Conservation (phyloP, 2,797 vertebrate species). For the Enteromius treurensis region DNA sequence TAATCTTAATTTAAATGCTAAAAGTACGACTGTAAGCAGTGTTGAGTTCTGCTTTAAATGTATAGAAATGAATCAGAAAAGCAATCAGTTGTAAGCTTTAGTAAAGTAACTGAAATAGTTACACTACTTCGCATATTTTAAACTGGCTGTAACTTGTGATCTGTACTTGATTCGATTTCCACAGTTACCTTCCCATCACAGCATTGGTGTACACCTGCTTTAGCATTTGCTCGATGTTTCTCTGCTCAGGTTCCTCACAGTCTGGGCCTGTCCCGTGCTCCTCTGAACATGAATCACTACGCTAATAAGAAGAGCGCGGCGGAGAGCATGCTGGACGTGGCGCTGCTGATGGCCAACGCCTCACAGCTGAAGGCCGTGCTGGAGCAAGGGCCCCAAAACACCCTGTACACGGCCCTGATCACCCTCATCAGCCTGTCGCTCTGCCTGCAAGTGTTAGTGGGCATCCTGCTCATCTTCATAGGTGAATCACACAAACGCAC, state of each 20-base stretch:
- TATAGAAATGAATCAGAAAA: too few species aligned
- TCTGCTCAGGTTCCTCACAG: not conserved
- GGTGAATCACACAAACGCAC: slow-evolving; percentile 73
- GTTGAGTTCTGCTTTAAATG: too few species aligned
- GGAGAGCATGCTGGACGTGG: slow-evolving; percentile 95
- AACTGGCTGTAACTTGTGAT: too few species aligned
- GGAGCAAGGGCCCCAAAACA: slow-evolving; percentile 82
- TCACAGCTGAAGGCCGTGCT: slow-evolving; percentile 93
- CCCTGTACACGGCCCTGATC: slow-evolving; percentile 84
- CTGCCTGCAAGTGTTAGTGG: slow-evolving; percentile 85
- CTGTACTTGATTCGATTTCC: too few species aligned
- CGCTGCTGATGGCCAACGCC: slow-evolving; percentile 94
- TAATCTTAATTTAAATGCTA: too few species aligned
- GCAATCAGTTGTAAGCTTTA: too few species aligned
- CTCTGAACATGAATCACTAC: slow-evolving; percentile 92
- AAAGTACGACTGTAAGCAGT: too few species aligned
- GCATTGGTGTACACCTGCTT: not conserved
- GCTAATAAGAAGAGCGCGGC: slow-evolving; percentile 96
- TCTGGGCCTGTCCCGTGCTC: slow-evolving; percentile 30
- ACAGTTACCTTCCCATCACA: too few species aligned
- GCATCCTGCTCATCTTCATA: slow-evolving; percentile 91
- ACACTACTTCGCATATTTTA: too few species aligned
- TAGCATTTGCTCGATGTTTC: not conserved
- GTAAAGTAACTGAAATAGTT: too few species aligned
- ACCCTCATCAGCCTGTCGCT: slow-evolving; percentile 89